Conservation (phyloP, 1,140 invertebrate genomes). For the Araneus ventricosus region DNA sequence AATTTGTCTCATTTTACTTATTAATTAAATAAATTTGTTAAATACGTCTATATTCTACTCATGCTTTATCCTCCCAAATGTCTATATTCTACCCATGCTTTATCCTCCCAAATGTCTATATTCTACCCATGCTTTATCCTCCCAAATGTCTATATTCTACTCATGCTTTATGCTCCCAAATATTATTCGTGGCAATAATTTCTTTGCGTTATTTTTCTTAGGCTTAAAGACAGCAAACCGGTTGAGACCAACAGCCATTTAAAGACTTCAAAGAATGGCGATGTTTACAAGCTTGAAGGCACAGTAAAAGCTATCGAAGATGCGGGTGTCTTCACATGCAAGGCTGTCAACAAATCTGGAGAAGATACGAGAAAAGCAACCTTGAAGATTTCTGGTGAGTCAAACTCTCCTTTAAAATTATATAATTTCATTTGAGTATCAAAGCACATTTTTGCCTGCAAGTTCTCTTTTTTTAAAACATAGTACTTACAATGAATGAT, state of each 20-base stretch:
- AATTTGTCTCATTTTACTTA: too few species aligned
- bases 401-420: neutral
- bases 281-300: constrained; percentile 81
- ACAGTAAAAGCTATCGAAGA: constrained; percentile 83
- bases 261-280: constrained; percentile 76
- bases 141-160: too few species aligned
- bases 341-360: constrained; percentile 82
- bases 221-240: constrained; percentile 61
- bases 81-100: too few species aligned
- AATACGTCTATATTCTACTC: too few species aligned
- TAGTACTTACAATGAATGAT: too few species aligned
- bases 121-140: too few species aligned
- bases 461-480: neutral
- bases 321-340: constrained; percentile 83
- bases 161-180: too few species aligned
- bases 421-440: neutral
- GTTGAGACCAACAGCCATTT: neutral
- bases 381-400: constrained; percentile 57
- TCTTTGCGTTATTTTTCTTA: neutral
- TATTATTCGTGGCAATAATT: too few species aligned
- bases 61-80: too few species aligned
- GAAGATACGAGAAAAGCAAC: constrained; percentile 60
- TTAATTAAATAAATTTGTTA: too few species aligned
- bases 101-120: too few species aligned
- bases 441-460: neutral